Evolutionary conservation across 2,797 vertebrate genomes (phyloP), one percentile per base, ranked within the genome.

Genomic region (Poeciliopsis gracilis): DNA sequence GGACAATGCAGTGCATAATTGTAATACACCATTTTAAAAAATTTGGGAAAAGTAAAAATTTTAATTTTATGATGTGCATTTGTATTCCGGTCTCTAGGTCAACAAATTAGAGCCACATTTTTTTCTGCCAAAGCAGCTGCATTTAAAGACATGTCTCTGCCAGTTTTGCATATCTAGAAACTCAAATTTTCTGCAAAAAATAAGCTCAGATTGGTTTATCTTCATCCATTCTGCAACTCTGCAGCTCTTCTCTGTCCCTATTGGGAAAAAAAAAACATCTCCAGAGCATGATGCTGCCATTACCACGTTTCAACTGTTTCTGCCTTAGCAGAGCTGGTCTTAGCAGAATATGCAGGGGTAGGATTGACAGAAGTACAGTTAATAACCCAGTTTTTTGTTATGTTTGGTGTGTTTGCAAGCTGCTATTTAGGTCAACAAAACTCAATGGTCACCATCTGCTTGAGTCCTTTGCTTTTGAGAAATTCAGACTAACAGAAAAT

Each of bases 391-490:
- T 45, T 45, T 67, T 45, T 70, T 70, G 38, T 45, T 57, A 15
- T n/a, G 18, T 57, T 33, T 45, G 67, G 51, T 36, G 11, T 59
- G 28, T 59, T 72, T 77, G 6, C 20, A 72, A 72, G 63, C 25
- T 57, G 5, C 70, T 30, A 77, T 71, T 72, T 46, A 77, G 51
- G 41, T 45, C 51, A 46, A 25, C 51, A 71, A n/a, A 28, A 28
- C 43, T 70, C 41, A 38, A 30, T 77, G 41, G 41, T 77, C 20
- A 33, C 33, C 57, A 79, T 79, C 59, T 67, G 72, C 47, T 78
- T 30, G 45, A 59, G 47, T 38, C 11, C 47, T 74, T 55, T 55
- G 61, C 72, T 74, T 74, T 46, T 10, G 1, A 73, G n/a, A 36
- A 36, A 75, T 69, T 79, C 9, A 46, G 30, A 23, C 15, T 55